Conservation (phyloP, 2,888 invertebrate genomes). For the Tetheella fluctuosa region DNA sequence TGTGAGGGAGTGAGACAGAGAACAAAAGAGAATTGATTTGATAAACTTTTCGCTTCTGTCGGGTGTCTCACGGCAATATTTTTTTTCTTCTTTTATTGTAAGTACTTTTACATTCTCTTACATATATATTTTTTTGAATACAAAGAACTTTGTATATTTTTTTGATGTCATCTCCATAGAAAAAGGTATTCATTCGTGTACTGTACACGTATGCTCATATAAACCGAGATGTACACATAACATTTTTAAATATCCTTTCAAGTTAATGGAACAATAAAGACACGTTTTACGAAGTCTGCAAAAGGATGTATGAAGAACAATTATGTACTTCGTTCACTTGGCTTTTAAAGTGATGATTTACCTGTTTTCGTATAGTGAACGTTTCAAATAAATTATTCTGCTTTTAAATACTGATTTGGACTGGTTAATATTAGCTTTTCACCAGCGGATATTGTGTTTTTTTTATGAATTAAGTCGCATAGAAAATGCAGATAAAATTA, state of each 20-base stretch:
- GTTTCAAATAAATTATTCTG: neutral
- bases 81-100: too few relatives aligned
- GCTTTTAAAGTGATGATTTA: neutral
- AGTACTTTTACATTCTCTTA: too few relatives aligned
- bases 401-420: neutral
- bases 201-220: neutral
- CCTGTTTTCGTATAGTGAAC: neutral
- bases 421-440: too few relatives aligned
- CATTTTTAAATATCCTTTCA: neutral
- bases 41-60: too few relatives aligned
- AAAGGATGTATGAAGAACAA: neutral
- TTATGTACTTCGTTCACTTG: neutral
- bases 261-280: neutral
- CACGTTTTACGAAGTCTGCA: neutral
- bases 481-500: too few relatives aligned
- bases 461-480: too few relatives aligned
- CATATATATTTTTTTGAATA: neutral
- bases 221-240: slow-evolving; percentile 1
- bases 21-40: too few relatives aligned
- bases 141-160: neutral
- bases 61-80: too few relatives aligned
- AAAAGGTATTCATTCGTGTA: neutral
- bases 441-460: too few relatives aligned
- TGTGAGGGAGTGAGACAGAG: too few relatives aligned
- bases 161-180: neutral